These are phyloP conservation scores for Ptiloglossa arizonensis DNA, from an alignment of 1,140 invertebrate species.

Conservation along the genomic window DNA sequence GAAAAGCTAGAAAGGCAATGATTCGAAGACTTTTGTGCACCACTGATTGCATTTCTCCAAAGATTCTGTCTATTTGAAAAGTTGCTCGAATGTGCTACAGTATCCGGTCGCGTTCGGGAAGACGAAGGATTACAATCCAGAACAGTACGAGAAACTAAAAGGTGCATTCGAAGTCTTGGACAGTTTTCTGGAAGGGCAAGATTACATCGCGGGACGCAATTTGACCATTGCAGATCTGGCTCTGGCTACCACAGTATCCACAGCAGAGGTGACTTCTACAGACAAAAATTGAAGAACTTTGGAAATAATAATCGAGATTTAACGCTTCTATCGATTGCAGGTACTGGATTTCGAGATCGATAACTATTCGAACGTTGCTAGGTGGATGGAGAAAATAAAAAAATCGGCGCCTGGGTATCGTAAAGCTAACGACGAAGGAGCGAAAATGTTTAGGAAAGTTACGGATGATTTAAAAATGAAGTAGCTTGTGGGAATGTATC, in stretches of 20 bases:
- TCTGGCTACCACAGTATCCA: constrained; percentile 69
- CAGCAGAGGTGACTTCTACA: constrained; percentile 78
- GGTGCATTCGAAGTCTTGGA: constrained; percentile 72
- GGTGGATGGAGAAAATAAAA: constrained; percentile 88
- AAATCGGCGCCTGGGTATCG: constrained; percentile 87
- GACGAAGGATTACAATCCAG: constrained; percentile 51
- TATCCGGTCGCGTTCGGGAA: constrained; percentile 68
- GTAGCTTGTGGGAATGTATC: not conserved
- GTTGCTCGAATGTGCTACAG: constrained; percentile 62
- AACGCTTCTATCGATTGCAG: constrained; percentile 79
- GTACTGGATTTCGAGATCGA: constrained; percentile 85
- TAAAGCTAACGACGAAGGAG: constrained; percentile 85
- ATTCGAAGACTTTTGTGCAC: too few species aligned
- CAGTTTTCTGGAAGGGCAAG: constrained; percentile 72
- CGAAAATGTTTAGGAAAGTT: constrained; percentile 68
- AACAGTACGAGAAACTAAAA: constrained; percentile 65
- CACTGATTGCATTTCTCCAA: too few species aligned
- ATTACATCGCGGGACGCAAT: constrained; percentile 75
- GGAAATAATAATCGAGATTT: too few species aligned
- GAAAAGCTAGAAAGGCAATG: too few species aligned
- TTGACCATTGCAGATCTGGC: constrained; percentile 82
- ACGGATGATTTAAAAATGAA: not conserved
- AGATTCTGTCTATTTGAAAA: too few species aligned
- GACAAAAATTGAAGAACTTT: not conserved
- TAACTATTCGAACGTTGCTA: constrained; percentile 86